Conservation (phyloP, 2,888 invertebrate species). For the Gortyna flavago region DNA sequence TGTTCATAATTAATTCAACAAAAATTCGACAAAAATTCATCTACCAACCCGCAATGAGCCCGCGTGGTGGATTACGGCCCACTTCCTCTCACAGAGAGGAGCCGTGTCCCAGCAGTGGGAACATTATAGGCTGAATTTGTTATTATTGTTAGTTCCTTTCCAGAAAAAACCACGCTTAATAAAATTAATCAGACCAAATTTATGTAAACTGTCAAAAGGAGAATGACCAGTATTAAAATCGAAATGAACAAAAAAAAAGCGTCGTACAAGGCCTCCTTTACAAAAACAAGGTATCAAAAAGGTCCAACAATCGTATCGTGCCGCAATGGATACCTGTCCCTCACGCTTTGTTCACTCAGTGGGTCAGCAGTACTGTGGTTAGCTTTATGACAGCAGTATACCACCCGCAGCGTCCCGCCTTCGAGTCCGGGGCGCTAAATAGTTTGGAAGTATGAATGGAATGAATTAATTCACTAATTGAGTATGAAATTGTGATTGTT, state of each 20-base stretch:
- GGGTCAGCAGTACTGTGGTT: slow-evolving; percentile 80
- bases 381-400: slow-evolving; percentile 83
- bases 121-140: background rate
- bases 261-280: background rate
- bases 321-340: slow-evolving; percentile 74
- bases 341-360: slow-evolving; percentile 69
- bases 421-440: slow-evolving; percentile 73
- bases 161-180: background rate
- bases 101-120: background rate
- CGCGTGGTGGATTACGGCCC: background rate
- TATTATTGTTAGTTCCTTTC: background rate
- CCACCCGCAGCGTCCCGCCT: slow-evolving; percentile 83
- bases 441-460: slow-evolving; percentile 70
- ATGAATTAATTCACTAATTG: slow-evolving; percentile 70
- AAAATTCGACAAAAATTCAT: background rate
- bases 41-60: background rate
- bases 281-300: slow-evolving; percentile 1
- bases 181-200: background rate
- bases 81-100: background rate
- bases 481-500: slow-evolving; percentile 64
- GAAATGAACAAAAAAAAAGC: background rate
- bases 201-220: background rate
- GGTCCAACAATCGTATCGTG: slow-evolving; percentile 60
- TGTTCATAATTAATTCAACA: background rate
- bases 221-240: background rate